Base-by-base conservation (phyloP, 2,113 vertebrate species). In the Neomonachus schauinslandi region DNA sequence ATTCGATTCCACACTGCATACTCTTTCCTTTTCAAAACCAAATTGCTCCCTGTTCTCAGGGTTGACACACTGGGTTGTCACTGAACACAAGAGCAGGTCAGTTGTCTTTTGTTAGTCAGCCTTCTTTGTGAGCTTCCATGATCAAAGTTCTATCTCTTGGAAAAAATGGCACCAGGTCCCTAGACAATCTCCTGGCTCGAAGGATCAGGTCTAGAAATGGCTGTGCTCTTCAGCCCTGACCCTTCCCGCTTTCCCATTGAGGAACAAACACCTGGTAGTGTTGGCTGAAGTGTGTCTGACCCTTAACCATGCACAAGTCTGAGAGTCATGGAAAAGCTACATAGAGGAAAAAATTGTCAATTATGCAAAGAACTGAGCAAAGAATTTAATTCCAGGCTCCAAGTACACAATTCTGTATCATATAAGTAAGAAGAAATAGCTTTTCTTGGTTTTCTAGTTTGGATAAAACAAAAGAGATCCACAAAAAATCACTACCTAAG, bases 81-180 rank as follows among this genome's bases (percentile, higher is more conserved):
- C 12, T n/a, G 2, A 39, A 92, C 21, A 51, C 55, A 59, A 79
- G n/a, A 87, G 16, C 10, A n/a, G 31, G 19, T 49, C 65, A 28
- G 11, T 10, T 63, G 39, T 67, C 51, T 94, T 55, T 49, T 65
- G 22, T 46, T 84, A 83, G 36, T 22, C 19, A 39, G 2, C 10
- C 57, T 83, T 94, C 36, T 57, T 79, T 74, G 46, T 90, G 22
- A 95, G 28, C 36, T 71, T 88, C 61, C 15, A 81, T 46, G 88
- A 95, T 55, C 26, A 16, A 49, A 77, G 24, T 84, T 72, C 36
- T 6, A 0, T 49, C 7, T 67, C 46, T 63, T 46, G 19, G 24
- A 53, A 77, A 95, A 91, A 93, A 85, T 36, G 61, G 18, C 10
- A 36, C 39, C 21, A 69, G 26, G 24, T 42, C 74, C 19, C 8